A percentile compares a stretch with the other conserved stretches of the same genome.
Evolutionary conservation across 2,888 invertebrate genomes (phyloP).

Genomic region (Beris chalybata): DNA sequence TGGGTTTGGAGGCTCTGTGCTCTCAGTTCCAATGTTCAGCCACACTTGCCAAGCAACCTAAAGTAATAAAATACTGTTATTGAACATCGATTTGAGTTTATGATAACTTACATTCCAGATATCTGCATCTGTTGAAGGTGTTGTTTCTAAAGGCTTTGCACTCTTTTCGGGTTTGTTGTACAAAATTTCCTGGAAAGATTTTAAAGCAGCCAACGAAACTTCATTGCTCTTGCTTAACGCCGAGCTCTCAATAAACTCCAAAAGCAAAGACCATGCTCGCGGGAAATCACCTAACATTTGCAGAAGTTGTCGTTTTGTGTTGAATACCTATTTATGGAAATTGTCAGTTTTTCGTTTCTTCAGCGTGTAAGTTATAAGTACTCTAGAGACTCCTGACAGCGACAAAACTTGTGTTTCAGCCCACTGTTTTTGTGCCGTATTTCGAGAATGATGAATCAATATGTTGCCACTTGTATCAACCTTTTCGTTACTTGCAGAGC

Average conservation of each 20-base stretch:
- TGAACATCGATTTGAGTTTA: background rate
- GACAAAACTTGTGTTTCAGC: conserved; percentile 95
- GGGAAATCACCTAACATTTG: conserved; percentile 87
- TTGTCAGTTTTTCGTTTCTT: background rate
- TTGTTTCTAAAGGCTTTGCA: conserved; percentile 12
- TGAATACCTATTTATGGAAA: conserved; percentile 62
- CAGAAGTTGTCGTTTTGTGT: conserved; percentile 83
- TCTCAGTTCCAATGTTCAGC: conserved; percentile 82
- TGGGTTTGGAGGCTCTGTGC: conserved; percentile 64
- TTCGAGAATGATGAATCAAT: conserved; percentile 95
- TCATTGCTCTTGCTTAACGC: conserved; percentile 92
- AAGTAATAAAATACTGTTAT: background rate
- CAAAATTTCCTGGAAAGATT: conserved; percentile 95
- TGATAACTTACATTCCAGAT: conserved; percentile 67
- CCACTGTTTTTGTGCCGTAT: conserved; percentile 99
- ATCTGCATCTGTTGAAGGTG: conserved; percentile 57
- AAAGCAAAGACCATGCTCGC: conserved; percentile 87
- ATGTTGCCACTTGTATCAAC: conserved; percentile 92
- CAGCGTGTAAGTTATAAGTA: conserved; percentile 46
- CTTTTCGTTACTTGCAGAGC: conserved; percentile 66
- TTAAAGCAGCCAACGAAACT: conserved; percentile 92
- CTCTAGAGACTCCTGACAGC: conserved; percentile 87
- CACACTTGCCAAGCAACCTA: conserved; percentile 79
- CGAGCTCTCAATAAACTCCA: conserved; percentile 92
- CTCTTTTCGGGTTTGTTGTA: conserved; percentile 61